A percentile compares a stretch with the other conserved stretches of the same genome.
These are phyloP conservation scores for Portevinia maculata DNA, from an alignment of 2,888 invertebrate genomes.

Conservation along the genomic window DNA sequence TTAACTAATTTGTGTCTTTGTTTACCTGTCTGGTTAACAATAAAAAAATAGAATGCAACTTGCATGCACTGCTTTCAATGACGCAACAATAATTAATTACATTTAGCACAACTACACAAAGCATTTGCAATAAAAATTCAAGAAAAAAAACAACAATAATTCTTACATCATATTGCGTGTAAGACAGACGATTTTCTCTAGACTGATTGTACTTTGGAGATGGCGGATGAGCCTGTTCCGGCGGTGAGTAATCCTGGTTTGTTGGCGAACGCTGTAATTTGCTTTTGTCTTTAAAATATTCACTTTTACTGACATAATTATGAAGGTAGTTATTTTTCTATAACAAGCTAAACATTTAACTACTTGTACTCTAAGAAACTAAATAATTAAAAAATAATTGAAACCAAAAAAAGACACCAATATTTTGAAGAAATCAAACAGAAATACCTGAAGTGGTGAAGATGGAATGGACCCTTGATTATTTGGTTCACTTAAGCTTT, in stretches of 20 bases:
- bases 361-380: slow-evolving; percentile 18
- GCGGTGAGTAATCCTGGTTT: slow-evolving; percentile 77
- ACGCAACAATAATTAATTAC: slow-evolving; percentile 43
- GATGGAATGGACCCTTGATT: slow-evolving; percentile 78
- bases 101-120: slow-evolving; percentile 47
- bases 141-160: slow-evolving; percentile 25
- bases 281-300: slow-evolving; percentile 8
- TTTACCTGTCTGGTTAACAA: background rate
- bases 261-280: slow-evolving; percentile 76
- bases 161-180: slow-evolving; percentile 83
- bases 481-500: slow-evolving; percentile 78
- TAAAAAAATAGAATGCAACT: slow-evolving; percentile 13
- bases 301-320: slow-evolving; percentile 18
- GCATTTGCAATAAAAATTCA: slow-evolving; percentile 42
- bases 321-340: slow-evolving; percentile 34
- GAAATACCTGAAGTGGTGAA: slow-evolving; percentile 81
- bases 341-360: slow-evolving; percentile 36
- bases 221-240: slow-evolving; percentile 81
- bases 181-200: slow-evolving; percentile 81
- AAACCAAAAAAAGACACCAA: slow-evolving; percentile 37
- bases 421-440: slow-evolving; percentile 36
- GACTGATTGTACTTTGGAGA: slow-evolving; percentile 81
- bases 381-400: slow-evolving; percentile 3
- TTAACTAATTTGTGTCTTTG: background rate
- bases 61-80: slow-evolving; percentile 50